Base-by-base conservation (phyloP, 2,113 vertebrate genomes). In the Tichodroma muraria region DNA sequence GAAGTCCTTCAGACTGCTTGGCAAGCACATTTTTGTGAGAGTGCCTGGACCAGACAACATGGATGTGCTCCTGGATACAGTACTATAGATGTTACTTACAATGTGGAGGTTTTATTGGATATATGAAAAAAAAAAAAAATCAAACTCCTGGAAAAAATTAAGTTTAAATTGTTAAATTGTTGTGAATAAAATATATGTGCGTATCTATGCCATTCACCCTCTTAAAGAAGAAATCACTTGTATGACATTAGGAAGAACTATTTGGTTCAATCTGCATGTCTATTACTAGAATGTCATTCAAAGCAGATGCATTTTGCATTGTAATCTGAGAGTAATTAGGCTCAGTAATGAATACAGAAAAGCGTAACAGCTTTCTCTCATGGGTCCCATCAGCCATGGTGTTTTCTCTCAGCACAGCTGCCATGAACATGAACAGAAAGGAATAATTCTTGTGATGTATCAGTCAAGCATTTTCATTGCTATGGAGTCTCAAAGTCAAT, bases 241-340 rank as follows among this genome's bases (percentile, higher is more conserved):
- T 64, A 79, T 90, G 80, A 76, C 73, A 85, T 92, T 89, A 93
- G 40, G 27, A 86, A 52, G 44, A 90, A 72, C 44, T 66, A 45
- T 88, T 94, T 81, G 47, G 61, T 88, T 95, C 53, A 85, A 37
- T 65, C 80, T 56, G 47, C 16, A 1, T 79, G 65, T 61, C 83
- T 93, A 57, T 96, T 90, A 45, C 73, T 57, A 79, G 91, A 77
- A 87, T 85, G 93, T 79, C 89, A 87, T 93, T 75, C 82, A 65
- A 92, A 90, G 66, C 70, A 94, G 78, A 89, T 83, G 76, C 84
- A 54, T 87, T 96, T 76, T 89, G 80, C 86, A 92, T 94, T 93
- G 93, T 92, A 95, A 91, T 94, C 80, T 77, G 78, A 78, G 76
- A 92, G 53, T 64, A 90, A 94, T 96, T 93, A 94, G 49, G 70